These are phyloP conservation scores for Deilephila elpenor DNA, from an alignment of 2,888 invertebrate species.

Conservation along the genomic window DNA sequence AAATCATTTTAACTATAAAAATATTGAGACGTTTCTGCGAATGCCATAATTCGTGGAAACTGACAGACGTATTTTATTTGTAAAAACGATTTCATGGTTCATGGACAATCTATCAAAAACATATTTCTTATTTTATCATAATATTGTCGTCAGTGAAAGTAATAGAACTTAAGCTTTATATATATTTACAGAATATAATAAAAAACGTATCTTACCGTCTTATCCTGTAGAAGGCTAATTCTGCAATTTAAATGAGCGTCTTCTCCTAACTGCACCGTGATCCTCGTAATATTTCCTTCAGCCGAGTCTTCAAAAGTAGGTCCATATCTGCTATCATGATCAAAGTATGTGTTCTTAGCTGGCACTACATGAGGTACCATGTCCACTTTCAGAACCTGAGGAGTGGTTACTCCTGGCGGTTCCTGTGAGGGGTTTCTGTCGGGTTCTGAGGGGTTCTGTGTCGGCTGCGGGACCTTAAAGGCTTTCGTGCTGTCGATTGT, in stretches of 20 bases:
- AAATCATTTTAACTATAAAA: too few species aligned
- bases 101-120: too few species aligned
- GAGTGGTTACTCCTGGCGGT: constrained; percentile 29
- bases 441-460: constrained; percentile 42
- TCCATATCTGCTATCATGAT: constrained; percentile 86
- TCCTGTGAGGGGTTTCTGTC: constrained; percentile 28
- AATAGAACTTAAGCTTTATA: too few species aligned
- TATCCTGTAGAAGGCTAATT: constrained; percentile 90
- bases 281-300: constrained; percentile 86
- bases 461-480: constrained; percentile 77
- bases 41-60: too few species aligned
- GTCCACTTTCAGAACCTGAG: constrained; percentile 49
- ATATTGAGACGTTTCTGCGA: too few species aligned
- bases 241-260: constrained; percentile 90
- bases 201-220: constrained; percentile 86
- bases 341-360: constrained; percentile 75
- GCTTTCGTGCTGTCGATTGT: constrained; percentile 81
- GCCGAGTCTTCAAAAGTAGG: constrained; percentile 87
- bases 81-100: too few species aligned
- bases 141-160: too few species aligned
- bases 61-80: too few species aligned
- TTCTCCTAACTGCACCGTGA: constrained; percentile 90
- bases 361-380: constrained; percentile 73
- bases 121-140: too few species aligned
- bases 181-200: not conserved